Evolutionary conservation across 2,113 vertebrate genomes (phyloP).

Genomic region (Apodemus speciosus): DNA sequence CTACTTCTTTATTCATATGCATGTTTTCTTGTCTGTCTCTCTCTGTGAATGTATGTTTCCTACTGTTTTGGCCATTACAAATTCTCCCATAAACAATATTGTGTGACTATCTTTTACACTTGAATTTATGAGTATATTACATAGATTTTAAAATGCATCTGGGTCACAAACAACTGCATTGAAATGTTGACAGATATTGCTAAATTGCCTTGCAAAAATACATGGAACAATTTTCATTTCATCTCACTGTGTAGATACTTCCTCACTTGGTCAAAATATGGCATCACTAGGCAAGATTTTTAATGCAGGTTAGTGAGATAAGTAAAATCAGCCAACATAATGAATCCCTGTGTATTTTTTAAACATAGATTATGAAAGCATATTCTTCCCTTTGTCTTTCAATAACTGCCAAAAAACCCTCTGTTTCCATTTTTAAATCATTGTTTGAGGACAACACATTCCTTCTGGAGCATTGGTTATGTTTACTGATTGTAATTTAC

Average conservation of each 20-base stretch:
- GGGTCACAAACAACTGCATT: slow-evolving; percentile 29
- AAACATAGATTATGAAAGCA: slow-evolving; percentile 36
- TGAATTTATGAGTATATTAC: not conserved
- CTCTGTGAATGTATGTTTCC: not conserved
- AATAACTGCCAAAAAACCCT: slow-evolving; percentile 50
- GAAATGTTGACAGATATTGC: slow-evolving; percentile 48
- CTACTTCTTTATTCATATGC: not conserved
- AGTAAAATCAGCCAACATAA: slow-evolving; percentile 48
- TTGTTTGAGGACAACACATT: slow-evolving; percentile 65
- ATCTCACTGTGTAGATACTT: not conserved
- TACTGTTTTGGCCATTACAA: not conserved
- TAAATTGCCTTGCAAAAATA: slow-evolving; percentile 52
- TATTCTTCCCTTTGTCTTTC: not conserved
- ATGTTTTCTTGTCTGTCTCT: not conserved
- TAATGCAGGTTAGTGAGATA: not conserved
- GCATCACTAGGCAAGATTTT: not conserved
- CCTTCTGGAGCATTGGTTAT: slow-evolving; percentile 54
- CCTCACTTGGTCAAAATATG: not conserved
- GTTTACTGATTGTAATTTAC: slow-evolving; percentile 71
- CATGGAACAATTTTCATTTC: slow-evolving; percentile 18
- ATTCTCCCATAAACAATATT: not conserved
- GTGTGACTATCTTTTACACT: not conserved
- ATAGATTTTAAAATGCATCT: slow-evolving; percentile 1
- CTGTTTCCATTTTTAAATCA: slow-evolving; percentile 67
- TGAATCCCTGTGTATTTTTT: not conserved